Evolutionary conservation across 2,113 vertebrate species (phyloP).

Genomic region (Pseudonaja textilis): DNA sequence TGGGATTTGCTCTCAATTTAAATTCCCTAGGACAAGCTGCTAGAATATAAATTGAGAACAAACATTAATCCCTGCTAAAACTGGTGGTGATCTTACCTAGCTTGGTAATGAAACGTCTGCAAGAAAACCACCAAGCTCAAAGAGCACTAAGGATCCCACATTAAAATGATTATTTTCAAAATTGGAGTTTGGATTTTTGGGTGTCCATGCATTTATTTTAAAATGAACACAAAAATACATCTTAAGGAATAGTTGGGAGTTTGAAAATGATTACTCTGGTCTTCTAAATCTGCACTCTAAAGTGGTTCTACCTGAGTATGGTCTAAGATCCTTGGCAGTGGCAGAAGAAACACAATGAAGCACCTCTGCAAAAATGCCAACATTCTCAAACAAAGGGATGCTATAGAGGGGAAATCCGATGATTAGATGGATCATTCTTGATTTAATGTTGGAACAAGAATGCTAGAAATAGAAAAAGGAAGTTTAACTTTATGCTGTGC

Average conservation of each 20-base stretch:
- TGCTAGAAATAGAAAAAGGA: neutral
- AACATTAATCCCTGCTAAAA: too few species aligned
- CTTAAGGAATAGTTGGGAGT: neutral
- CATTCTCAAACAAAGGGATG: neutral
- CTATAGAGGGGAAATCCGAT: neutral
- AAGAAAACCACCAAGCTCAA: too few species aligned
- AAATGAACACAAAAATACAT: neutral
- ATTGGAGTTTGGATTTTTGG: neutral
- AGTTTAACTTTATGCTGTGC: neutral
- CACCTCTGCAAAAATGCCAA: neutral
- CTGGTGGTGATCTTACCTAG: too few species aligned
- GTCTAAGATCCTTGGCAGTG: neutral
- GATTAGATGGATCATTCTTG: neutral
- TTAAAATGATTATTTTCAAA: neutral
- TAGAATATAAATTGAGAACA: too few species aligned
- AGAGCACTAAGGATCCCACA: too few species aligned
- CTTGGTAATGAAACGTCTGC: too few species aligned
- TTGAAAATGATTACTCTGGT: neutral
- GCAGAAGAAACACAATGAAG: neutral
- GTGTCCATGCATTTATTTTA: neutral
- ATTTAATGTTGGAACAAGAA: neutral
- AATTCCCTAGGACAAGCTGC: too few species aligned
- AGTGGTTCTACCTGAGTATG: neutral
- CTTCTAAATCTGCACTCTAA: neutral
- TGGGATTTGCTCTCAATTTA: too few species aligned